Conservation (phyloP, 2,113 vertebrate species). For the Cebidichthys violaceus region DNA sequence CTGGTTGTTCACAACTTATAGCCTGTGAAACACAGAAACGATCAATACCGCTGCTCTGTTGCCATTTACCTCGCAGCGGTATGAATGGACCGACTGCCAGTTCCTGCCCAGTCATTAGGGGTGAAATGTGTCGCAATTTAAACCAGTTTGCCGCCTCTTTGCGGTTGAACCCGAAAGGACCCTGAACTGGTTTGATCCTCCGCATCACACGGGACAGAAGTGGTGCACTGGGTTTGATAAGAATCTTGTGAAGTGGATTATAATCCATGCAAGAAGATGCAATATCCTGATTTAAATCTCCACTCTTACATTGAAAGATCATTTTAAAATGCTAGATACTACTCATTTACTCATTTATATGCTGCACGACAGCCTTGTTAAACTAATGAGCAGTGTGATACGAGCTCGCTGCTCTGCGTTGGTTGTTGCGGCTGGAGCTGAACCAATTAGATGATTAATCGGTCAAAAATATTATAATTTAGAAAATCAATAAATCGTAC, state of each 20-base stretch:
- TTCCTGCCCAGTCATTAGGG: conserved; percentile 29
- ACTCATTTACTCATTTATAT: not conserved
- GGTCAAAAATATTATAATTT: not conserved
- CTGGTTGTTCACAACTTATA: conserved; percentile 61
- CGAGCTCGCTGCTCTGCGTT: not conserved
- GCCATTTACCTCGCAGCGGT: conserved; percentile 74
- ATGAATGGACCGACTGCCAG: conserved; percentile 31
- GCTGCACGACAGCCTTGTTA: not conserved
- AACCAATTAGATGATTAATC: not conserved
- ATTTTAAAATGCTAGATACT: not conserved
- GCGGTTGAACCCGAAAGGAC: conserved; percentile 34
- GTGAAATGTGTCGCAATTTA: conserved; percentile 24
- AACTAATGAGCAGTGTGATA: not conserved
- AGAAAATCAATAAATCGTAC: not conserved
- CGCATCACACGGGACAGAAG: conserved; percentile 3
- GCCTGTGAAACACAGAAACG: conserved; percentile 14
- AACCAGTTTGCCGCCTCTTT: conserved; percentile 8
- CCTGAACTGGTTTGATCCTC: conserved; percentile 37
- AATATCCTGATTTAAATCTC: not conserved
- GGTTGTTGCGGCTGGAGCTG: not conserved
- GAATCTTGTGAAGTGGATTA: not conserved
- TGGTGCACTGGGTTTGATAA: conserved; percentile 13
- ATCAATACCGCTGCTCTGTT: conserved; percentile 74
- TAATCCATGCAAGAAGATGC: not conserved
- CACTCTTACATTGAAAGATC: not conserved